A percentile compares a stretch with the other conserved stretches of the same genome.
Evolutionary conservation across 2,797 vertebrate species (phyloP).

Genomic region (Sebastes paucispinis): DNA sequence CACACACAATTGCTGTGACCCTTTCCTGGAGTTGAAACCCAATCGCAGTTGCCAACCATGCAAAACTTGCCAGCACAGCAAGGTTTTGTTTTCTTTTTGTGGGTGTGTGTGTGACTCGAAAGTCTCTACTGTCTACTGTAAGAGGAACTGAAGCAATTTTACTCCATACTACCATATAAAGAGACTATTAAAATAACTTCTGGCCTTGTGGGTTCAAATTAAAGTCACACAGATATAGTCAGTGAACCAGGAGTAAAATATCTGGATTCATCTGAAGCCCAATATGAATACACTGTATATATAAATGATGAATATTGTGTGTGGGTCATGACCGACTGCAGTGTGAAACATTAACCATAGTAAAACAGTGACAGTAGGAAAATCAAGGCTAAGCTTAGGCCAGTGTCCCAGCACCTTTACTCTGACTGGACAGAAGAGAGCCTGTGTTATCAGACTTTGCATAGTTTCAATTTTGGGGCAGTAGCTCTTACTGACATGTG

Average conservation of each 20-base stretch:
- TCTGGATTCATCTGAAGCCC: not conserved
- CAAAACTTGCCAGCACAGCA: conserved; percentile 65
- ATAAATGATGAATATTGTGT: not conserved
- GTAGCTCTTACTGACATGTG: not conserved
- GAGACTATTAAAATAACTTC: conserved; percentile 28
- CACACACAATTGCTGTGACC: conserved; percentile 57
- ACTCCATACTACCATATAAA: not conserved
- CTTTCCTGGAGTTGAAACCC: conserved; percentile 71
- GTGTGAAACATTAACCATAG: conserved; percentile 16
- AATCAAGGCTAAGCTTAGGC: not conserved
- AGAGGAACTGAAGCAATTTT: conserved; percentile 22
- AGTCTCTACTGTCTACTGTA: conserved; percentile 27
- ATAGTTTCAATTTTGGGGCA: not conserved
- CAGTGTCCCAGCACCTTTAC: not conserved
- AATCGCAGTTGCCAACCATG: conserved; percentile 64
- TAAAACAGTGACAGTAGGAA: not conserved
- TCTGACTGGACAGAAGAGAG: not conserved
- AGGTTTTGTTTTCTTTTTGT: conserved; percentile 61
- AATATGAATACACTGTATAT: not conserved
- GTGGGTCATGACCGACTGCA: not conserved
- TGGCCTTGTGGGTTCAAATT: not conserved
- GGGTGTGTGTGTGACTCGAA: conserved; percentile 30
- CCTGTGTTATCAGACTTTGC: not conserved
- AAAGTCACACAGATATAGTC: not conserved
- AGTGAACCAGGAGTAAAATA: not conserved